A percentile compares a stretch with the other conserved stretches of the same genome.
Conservation (phyloP, 1,140 invertebrate species). For the Tetragonula clypearis region DNA sequence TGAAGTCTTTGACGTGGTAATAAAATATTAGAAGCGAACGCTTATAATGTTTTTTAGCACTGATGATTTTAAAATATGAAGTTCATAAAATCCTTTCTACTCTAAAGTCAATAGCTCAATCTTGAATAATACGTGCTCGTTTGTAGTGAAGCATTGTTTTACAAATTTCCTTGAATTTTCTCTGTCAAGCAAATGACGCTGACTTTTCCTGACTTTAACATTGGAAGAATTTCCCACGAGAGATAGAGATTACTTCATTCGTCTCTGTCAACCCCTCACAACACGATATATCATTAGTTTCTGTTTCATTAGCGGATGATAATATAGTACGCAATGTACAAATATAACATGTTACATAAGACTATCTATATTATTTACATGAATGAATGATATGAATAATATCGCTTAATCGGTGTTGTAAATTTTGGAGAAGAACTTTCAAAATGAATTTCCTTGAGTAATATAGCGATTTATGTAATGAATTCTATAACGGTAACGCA, state of each 20-base stretch:
- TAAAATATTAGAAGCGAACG: background rate
- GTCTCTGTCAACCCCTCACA: slow-evolving; percentile 33
- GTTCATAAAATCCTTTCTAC: too few species aligned
- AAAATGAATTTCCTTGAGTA: too few species aligned
- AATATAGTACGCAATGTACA: background rate
- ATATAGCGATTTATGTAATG: background rate
- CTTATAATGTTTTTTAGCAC: background rate
- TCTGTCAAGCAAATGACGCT: background rate
- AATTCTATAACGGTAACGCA: background rate
- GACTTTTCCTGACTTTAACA: background rate
- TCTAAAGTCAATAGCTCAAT: background rate
- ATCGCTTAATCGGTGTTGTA: too few species aligned
- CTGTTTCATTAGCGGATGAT: background rate
- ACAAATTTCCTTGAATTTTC: background rate
- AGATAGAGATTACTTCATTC: slow-evolving; percentile 40
- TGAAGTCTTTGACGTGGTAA: slow-evolving; percentile 56
- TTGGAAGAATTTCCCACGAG: slow-evolving; percentile 7
- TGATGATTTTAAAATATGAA: too few species aligned
- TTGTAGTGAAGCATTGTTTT: background rate
- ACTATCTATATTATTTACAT: too few species aligned
- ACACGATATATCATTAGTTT: slow-evolving; percentile 34
- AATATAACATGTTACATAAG: background rate
- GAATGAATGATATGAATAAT: too few species aligned
- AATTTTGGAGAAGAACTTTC: too few species aligned
- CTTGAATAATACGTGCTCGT: background rate